Evolutionary conservation across 2,888 invertebrate species (phyloP), one percentile per base, ranked within the genome.

Genomic region (Drosophila ochracea): DNA sequence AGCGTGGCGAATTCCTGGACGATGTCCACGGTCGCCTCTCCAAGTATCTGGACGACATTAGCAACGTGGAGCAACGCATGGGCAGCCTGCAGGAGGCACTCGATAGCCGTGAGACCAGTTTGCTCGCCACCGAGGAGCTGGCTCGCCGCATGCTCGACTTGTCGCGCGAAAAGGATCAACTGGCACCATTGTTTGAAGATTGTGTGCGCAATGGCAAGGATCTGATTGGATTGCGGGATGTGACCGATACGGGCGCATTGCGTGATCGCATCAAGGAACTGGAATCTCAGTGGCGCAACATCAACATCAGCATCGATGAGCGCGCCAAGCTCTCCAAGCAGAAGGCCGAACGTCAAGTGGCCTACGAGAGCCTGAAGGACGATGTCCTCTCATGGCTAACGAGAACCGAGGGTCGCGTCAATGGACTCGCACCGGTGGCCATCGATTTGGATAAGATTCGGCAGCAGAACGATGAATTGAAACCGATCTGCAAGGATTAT

Each of bases 261-360:
- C 95, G 98, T 39, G 98, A 98, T 92, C 96, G 96, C 83, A 96
- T 98, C 90, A 98, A 97, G 94, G 95, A 96, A 4, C 94, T 98
- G 78, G 98, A 99, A 93, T 96, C 96, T 79, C 96, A 96, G 90
- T 99, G 98, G 98, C 96, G 97, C 59, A 98, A 98, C 91, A 95
- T 99, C 83, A 97, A 96, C 87, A 95, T 95, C 25, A 94, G 96
- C 0, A 94, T 99, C 33, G 97, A 97, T 80, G 98, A 99, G 91
- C 97, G 97, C 83, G 96, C 97, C 84, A 96, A 97, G 89, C 94
- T 98, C 33, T 97, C 97, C 43, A 96, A 96, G 90, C 96, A 97
- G 81, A 95, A 97, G 61, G 96, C 97, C 0, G 98, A 98, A 88
- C 97, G 98, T 82, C 95, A 97, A 76, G 95, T 95, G 87, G 97